Base-by-base conservation (phyloP, 2,113 vertebrate species). In the Poicephalus meyeri region DNA sequence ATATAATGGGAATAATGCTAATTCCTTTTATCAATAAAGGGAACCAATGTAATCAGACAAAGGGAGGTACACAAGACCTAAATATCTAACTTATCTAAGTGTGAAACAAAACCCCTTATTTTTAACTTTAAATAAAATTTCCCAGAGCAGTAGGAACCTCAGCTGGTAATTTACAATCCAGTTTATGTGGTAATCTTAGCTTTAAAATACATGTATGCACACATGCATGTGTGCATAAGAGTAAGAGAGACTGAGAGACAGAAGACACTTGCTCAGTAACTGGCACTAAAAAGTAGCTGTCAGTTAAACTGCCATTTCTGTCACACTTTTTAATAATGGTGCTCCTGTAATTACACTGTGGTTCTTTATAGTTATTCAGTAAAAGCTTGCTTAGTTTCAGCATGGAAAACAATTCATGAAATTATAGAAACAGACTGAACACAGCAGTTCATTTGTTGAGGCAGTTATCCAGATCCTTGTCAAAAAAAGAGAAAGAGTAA, bases 301-400 rank as follows among this genome's bases (percentile, higher is more conserved):
- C 98, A 98, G 97, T 97, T 97, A 97, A 97, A 97, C 95, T 98
- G 98, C 97, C 97, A 98, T 95, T 97, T 98, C 98, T 98, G 98
- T 98, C 98, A 98, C 97, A 98, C 96, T 97, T 98, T 98, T 98
- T 98, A 98, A 99, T 98, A 98, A 98, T 97, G 97, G 85, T 97
- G 97, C 97, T 97, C 96, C 93, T 97, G 94, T 98, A 98, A 98
- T 98, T 98, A 98, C 97, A 97, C 91, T 98, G 97, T 82, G 97
- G 96, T 98, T 99, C 98, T 98, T 98, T 97, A 98, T 97, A 98
- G 98, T 98, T 98, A 98, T 95, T 97, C 98, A 98, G 98, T 98
- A 98, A 98, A 98, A 97, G 94, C 95, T 97, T 96, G 95, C 96
- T 97, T 98, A 97, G 97, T 97, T 98, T 98, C 97, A 96, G 94